A percentile compares a stretch with the other conserved stretches of the same genome.
phyloP scores from a whole-genome alignment of 2,797 vertebrate species.

The Characodon lateralis region DNA sequence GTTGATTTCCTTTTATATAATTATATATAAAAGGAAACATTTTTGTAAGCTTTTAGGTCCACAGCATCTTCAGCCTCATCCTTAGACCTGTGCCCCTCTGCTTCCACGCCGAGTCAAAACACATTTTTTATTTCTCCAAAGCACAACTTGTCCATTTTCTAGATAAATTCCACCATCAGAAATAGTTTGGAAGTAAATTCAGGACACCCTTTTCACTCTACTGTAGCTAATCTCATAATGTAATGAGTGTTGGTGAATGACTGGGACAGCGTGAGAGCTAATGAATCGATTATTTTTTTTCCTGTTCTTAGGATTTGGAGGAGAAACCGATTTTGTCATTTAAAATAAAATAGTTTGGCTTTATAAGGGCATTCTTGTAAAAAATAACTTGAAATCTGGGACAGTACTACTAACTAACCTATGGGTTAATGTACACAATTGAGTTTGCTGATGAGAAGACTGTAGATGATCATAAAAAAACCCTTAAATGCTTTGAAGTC shows the following conservation, averaged over 20 bases:
- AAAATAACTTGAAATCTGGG: neutral
- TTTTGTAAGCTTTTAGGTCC: conserved; percentile 19
- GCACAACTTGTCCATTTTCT: conserved; percentile 19
- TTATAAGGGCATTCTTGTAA: neutral
- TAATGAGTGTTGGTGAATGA: neutral
- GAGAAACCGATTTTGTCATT: neutral
- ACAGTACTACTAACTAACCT: neutral
- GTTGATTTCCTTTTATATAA: neutral
- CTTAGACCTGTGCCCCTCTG: conserved; percentile 1
- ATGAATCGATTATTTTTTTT: too few species aligned
- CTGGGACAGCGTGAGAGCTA: too few species aligned
- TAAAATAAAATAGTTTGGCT: neutral
- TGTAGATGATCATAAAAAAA: neutral
- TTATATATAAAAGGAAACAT: neutral
- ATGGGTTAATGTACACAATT: neutral
- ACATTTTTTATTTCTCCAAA: neutral
- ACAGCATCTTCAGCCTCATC: conserved; percentile 34
- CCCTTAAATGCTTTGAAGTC: neutral
- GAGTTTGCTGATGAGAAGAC: neutral
- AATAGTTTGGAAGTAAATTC: neutral
- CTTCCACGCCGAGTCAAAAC: neutral
- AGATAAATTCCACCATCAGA: neutral
- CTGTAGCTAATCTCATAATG: neutral
- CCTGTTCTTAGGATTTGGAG: neutral
- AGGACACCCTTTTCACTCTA: neutral